These are phyloP conservation scores for Heliconius aoede DNA, from an alignment of 2,888 invertebrate genomes.

Conservation along the genomic window DNA sequence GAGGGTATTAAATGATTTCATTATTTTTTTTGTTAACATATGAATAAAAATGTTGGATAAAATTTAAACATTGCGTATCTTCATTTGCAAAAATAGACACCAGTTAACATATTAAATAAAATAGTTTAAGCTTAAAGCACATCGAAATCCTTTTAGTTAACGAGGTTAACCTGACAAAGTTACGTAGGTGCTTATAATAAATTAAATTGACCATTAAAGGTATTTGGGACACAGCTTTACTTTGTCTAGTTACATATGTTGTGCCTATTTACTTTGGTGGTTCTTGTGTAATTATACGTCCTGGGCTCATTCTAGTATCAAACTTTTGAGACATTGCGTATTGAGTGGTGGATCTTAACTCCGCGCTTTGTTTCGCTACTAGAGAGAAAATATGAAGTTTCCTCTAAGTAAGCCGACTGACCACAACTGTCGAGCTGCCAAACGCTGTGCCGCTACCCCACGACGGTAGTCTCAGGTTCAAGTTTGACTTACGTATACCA, in stretches of 20 bases:
- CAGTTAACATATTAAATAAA: constrained; percentile 2
- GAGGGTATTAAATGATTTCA: not conserved
- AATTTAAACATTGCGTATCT: not conserved
- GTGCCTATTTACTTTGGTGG: not conserved
- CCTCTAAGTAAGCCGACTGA: no score
- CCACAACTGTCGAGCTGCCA: no score
- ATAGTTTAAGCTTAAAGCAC: not conserved
- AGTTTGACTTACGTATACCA: no score
- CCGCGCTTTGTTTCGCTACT: not conserved
- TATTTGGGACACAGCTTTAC: constrained; percentile 6
- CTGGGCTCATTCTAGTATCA: no score
- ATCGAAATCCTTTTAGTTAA: constrained; percentile 41
- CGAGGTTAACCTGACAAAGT: constrained; percentile 40
- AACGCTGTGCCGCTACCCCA: no score
- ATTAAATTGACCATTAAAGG: constrained; percentile 18
- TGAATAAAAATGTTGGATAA: not conserved
- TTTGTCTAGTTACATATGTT: not conserved
- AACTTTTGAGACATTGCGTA: not conserved
- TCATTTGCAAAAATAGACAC: not conserved
- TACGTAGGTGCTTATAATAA: constrained; percentile 27
- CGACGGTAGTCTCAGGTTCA: no score
- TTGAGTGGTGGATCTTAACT: not conserved
- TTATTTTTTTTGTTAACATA: no score
- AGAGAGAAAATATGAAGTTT: not conserved
- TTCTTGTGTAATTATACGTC: no score